phyloP scores from a whole-genome alignment of 2,113 vertebrate species.

The Spea bombifrons region DNA sequence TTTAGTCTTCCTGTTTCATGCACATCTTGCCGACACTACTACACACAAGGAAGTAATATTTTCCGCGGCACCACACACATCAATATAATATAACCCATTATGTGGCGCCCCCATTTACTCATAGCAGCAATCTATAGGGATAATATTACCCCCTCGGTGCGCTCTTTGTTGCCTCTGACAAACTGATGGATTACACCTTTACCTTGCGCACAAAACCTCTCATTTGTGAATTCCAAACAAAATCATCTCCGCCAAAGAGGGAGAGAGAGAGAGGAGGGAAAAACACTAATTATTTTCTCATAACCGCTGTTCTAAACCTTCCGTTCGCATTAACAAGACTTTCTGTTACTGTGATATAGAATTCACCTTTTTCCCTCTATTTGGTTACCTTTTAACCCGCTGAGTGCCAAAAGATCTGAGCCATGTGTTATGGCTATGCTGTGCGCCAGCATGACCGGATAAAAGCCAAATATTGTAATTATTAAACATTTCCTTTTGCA shows the following conservation, averaged over 20 bases:
- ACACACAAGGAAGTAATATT: constrained; percentile 2
- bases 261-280: not conserved
- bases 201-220: constrained; percentile 33
- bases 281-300: constrained; percentile 40
- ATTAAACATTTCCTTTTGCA: too few relatives aligned
- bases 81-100: constrained; percentile 12
- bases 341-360: constrained; percentile 16
- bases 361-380: not conserved
- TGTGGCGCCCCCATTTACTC: not conserved
- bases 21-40: too few relatives aligned
- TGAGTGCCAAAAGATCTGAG: not conserved
- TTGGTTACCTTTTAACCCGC: not conserved
- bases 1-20: too few relatives aligned
- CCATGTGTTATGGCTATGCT: not conserved
- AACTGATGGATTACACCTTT: constrained; percentile 31
- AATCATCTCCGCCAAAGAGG: not conserved
- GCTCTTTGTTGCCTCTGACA: not conserved
- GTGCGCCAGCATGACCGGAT: too few relatives aligned
- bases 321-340: constrained; percentile 34
- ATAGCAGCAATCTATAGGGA: constrained; percentile 27
- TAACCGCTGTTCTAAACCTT: constrained; percentile 33
- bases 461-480: too few relatives aligned
- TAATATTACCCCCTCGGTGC: not conserved
- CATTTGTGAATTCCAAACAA: constrained; percentile 49
- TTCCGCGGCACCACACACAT: constrained; percentile 4